Evolutionary conservation across 2,888 invertebrate genomes (phyloP), one percentile per base, ranked within the genome.

Genomic region (Pinctada fucata): DNA sequence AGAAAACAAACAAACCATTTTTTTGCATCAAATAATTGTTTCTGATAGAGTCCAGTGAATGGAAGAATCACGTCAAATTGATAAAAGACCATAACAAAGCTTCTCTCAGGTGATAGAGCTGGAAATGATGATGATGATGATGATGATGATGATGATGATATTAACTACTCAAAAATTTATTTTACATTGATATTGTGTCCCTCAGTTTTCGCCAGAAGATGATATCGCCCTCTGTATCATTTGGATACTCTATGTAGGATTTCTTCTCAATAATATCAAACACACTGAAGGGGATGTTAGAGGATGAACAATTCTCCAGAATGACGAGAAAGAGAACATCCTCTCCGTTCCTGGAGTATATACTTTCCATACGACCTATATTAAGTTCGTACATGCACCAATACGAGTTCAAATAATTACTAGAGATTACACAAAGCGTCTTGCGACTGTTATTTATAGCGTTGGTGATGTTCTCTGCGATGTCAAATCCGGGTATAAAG

Each of bases 391-490:
- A n/a, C n/a, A n/a, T n/a, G n/a, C n/a, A n/a, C n/a, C n/a, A n/a
- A n/a, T n/a, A n/a, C n/a, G n/a, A n/a, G 6, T 72, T 47, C 8
- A 84, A 16, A 68, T 82, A 87, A 45, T 65, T 70, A 16, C 48
- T 64, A 2, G 84, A 79, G 8, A 87, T 16, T 10, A 87, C 50
- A 16, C 80, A 79, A 2, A 87, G 48, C 1, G 82, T 84, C 67
- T 85, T 83, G 63, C 81, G 76, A 69, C 87, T 87, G 16, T 71
- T 72, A 58, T 79, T 70, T 3, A 85, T 81, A 8, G 85, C 83
- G 6, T 79, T 72, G 13, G 77, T 75, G 5, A 87, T 85, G 72
- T 85, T 86, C 6, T 66, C 79, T 0, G 83, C 79, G 16, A 85
- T 85, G 3, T 80, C 69, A 49, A 75, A 75, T 1, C 86, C 85